phyloP scores from a whole-genome alignment of 1,140 invertebrate genomes.

The Ips typographus region DNA sequence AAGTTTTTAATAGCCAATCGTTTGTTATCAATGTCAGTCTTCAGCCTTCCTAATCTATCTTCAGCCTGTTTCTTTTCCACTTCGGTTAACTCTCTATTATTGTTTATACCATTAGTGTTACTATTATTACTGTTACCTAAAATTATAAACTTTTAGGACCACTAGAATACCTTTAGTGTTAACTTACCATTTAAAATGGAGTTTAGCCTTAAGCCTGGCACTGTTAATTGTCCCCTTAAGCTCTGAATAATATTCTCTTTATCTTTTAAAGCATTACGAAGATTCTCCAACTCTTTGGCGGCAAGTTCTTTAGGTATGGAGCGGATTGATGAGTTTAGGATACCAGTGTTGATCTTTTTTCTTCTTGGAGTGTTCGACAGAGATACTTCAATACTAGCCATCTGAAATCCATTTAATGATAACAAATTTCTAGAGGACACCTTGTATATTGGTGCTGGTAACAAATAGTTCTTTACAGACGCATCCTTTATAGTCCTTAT shows the following conservation, averaged over 20 bases:
- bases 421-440: neutral
- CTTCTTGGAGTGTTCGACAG: constrained; percentile 66
- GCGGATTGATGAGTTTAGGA: constrained; percentile 48
- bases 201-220: constrained; percentile 45
- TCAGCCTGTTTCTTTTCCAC: constrained; percentile 68
- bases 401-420: constrained; percentile 57
- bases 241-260: constrained; percentile 82
- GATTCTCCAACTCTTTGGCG: constrained; percentile 64
- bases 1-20: constrained; percentile 72
- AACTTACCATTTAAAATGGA: constrained; percentile 37
- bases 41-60: constrained; percentile 65
- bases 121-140: constrained; percentile 4
- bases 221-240: constrained; percentile 55
- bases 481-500: constrained; percentile 2
- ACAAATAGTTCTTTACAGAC: neutral
- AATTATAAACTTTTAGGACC: neutral
- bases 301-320: constrained; percentile 56
- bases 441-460: constrained; percentile 2
- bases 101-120: constrained; percentile 37
- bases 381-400: constrained; percentile 84
- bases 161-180: neutral
- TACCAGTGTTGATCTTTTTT: constrained; percentile 53
- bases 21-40: constrained; percentile 71
- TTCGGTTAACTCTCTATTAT: constrained; percentile 50
- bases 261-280: constrained; percentile 71